Percentiles rank a stretch among this genome's conserved stretches.
These are phyloP conservation scores for Phrynosoma platyrhinos DNA, from an alignment of 2,113 vertebrate species.

Conservation along the genomic window DNA sequence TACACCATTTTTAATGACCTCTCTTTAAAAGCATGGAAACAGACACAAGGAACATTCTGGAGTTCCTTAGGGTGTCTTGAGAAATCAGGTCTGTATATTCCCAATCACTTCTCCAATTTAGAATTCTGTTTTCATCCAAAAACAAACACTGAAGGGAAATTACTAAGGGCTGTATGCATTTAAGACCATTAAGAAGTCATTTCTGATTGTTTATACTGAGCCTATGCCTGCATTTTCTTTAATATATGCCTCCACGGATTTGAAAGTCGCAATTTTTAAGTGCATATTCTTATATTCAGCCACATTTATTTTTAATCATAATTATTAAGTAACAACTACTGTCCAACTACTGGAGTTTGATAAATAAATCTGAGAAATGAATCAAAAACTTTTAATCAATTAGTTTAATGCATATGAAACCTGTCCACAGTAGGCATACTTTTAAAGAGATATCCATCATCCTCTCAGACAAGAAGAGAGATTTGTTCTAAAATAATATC, in stretches of 20 bases:
- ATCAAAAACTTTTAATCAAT: too few relatives aligned
- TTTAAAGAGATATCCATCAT: too few relatives aligned
- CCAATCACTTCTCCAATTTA: background rate
- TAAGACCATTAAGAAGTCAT: background rate
- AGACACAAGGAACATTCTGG: background rate
- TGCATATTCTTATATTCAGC: background rate
- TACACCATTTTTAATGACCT: too few relatives aligned
- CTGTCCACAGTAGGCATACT: too few relatives aligned
- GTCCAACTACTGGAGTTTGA: too few relatives aligned
- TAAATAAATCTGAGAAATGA: too few relatives aligned
- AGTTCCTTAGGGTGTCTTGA: background rate
- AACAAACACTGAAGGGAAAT: background rate
- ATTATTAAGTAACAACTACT: background rate
- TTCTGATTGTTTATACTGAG: background rate
- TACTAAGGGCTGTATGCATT: background rate
- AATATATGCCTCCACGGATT: background rate
- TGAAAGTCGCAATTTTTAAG: background rate
- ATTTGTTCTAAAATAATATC: too few relatives aligned
- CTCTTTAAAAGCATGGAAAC: background rate
- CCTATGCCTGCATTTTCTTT: background rate
- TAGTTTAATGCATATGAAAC: too few relatives aligned
- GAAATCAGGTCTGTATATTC: background rate
- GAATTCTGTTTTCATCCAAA: background rate
- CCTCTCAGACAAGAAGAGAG: too few relatives aligned
- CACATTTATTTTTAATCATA: background rate